Base-by-base conservation (phyloP, 2,797 vertebrate genomes). In the Coreius guichenoti region DNA sequence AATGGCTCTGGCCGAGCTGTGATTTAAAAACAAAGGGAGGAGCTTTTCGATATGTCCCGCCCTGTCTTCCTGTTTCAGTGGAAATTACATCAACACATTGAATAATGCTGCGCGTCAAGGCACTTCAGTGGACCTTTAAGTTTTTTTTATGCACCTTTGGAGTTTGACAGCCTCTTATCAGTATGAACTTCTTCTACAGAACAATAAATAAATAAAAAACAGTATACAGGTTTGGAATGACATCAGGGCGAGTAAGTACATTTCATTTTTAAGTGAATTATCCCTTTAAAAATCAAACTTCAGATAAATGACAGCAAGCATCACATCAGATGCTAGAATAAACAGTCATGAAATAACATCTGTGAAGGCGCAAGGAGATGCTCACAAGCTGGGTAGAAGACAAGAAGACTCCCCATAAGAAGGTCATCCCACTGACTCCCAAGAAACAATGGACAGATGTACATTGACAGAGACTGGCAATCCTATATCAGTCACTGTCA, bases 401-500 rank as follows among this genome's bases (percentile, higher is more conserved):
- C 49, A 58, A 39, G 70, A 81, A 26, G 7, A 11, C 29, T 19
- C n/a, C 36, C 5, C 4, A 39, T 51, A 85, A 39, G 54, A 73
- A 73, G 68, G 29, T 47, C 69, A 65, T 29, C 26, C 61, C 43
- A 73, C 26, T 17, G 19, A 78, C 39, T 79, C 54, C 67, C 16
- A 23, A 61, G 23, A 85, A 80, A 63, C 83, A 51, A 63, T 29
- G 43, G 56, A 61, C 29, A 80, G 68, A 85, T 26, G 43, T 39
- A 80, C 29, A 73, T 2, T 74, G 68, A 85, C 65, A 80, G 54
- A 73, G 39, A 49, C 51, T 85, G 83, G 33, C 54, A 21, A 39
- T 80, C 56, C 68, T 43, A 31, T 26, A 54, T 85, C 83, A 80
- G 31, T 85, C 83, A 80, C 68, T 74, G 83, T 85, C 83, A 85